Conservation (phyloP, 2,113 vertebrate genomes). For the Calonectris borealis region DNA sequence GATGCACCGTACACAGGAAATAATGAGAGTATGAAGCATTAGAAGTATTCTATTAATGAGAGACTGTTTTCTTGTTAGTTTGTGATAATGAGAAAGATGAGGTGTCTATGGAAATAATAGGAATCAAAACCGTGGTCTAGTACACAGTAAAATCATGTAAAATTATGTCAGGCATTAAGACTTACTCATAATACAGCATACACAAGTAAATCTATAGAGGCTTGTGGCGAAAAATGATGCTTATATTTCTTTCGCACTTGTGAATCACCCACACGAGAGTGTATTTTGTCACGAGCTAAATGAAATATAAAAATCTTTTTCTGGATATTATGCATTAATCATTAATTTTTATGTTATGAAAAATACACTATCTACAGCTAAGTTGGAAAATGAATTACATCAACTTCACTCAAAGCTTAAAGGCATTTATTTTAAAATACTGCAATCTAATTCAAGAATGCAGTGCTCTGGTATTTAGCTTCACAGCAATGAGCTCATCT, state of each 20-base stretch:
- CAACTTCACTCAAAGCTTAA: slow-evolving; percentile 47
- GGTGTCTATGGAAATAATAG: neutral
- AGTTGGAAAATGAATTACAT: slow-evolving; percentile 46
- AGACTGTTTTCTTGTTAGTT: neutral
- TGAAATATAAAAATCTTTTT: slow-evolving; percentile 2
- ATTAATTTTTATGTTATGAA: slow-evolving; percentile 21
- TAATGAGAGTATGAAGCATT: neutral
- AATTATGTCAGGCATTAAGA: neutral
- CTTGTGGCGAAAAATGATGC: neutral
- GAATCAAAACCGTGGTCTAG: neutral
- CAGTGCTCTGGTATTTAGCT: slow-evolving; percentile 27
- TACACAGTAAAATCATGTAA: neutral
- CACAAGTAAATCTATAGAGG: slow-evolving; percentile 1
- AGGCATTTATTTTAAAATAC: slow-evolving; percentile 53
- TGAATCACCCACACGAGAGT: neutral
- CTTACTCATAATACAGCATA: neutral
- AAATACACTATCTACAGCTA: neutral
- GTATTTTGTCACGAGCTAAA: slow-evolving; percentile 19
- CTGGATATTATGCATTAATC: neutral
- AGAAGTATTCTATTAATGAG: slow-evolving; percentile 8
- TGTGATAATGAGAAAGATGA: neutral
- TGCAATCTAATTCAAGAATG: slow-evolving; percentile 37
- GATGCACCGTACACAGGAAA: neutral
- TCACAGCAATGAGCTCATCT: slow-evolving; percentile 39
- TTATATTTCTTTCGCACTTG: slow-evolving; percentile 4